Base-by-base conservation (phyloP, 2,797 vertebrate species). In the Nasua narica region DNA sequence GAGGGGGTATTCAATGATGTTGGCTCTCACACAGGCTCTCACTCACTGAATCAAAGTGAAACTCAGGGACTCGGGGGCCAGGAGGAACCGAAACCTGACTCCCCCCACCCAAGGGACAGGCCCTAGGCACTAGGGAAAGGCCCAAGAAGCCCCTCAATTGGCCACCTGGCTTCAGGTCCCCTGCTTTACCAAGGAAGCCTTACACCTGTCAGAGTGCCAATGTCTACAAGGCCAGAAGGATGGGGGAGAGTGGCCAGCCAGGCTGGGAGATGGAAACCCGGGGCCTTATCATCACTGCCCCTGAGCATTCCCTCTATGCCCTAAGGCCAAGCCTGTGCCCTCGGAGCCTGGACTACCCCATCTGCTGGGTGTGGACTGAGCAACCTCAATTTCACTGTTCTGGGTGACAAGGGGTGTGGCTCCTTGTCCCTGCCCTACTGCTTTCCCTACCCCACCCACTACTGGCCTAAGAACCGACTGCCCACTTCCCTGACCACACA, bases 21-120 rank as follows among this genome's bases (percentile, higher is more conserved):
- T 25, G 48, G 83, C 96, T 97, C 95, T 97, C 95, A 95, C 18
- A 4, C 1, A 21, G 62, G 40, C 91, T 93, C 67, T 93, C 54
- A 32, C 70, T 94, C 48, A 67, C 69, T 97, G 95, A 98, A 98
- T 98, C 97, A 98, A 97, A 98, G 62, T 95, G 97, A 98, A 98
- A 98, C 97, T 89, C 2, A 7, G 82, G 77, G 92, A 87, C 90
- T 85, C 8, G 13, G 76, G 70, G 92, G 56, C 74, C 1, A 0
- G 52, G 65, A 96, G 97, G 98, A 98, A 98, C 97, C 0, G 96
- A 98, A 98, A 98, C 90, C 87, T 82, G 37, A 62, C 65, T 91
- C 83, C 87, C 46, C 40, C 27, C 70, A 81, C 97, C 97, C 95
- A 86, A 85, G 97, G 96, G 97, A 94, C 94, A 93, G 84, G 87